These are phyloP conservation scores for Pholis gunnellus DNA, from an alignment of 2,113 vertebrate species.

Conservation along the genomic window DNA sequence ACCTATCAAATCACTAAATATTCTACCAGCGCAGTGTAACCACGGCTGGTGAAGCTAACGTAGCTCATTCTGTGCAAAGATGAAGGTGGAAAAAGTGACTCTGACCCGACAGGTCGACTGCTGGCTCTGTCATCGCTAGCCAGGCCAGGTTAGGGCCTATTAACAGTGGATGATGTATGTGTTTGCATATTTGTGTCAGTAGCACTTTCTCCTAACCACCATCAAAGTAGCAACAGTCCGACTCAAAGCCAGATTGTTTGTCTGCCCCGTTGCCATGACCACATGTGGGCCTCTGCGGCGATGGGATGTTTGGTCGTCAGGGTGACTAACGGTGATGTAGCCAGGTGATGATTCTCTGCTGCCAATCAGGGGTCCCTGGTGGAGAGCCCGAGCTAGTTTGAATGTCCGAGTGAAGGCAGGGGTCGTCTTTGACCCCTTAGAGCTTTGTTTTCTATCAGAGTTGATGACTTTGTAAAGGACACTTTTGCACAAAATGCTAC, in stretches of 20 bases:
- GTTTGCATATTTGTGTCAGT: constrained; percentile 71
- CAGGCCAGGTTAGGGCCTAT: constrained; percentile 63
- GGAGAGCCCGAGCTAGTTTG: not conserved
- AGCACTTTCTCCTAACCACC: constrained; percentile 61
- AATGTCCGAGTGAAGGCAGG: not conserved
- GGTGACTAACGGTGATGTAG: constrained; percentile 46
- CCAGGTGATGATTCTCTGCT: constrained; percentile 40
- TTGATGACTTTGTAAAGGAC: not conserved
- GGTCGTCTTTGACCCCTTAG: not conserved
- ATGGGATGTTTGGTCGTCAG: constrained; percentile 60
- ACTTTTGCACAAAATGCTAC: not conserved
- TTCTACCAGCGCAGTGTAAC: not conserved
- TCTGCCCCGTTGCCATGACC: constrained; percentile 65
- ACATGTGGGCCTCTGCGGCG: constrained; percentile 25
- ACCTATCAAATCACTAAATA: constrained; percentile 18
- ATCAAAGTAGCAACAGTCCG: constrained; percentile 33
- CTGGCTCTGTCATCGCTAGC: constrained; percentile 58
- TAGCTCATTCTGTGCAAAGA: constrained; percentile 19
- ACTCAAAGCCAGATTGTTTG: constrained; percentile 65
- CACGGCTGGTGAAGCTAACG: not conserved
- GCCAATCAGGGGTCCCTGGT: constrained; percentile 48
- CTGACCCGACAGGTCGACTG: constrained; percentile 54
- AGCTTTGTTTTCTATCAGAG: not conserved
- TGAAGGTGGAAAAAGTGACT: constrained; percentile 71
- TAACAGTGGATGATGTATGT: constrained; percentile 67